Base-by-base conservation (phyloP, 1,140 invertebrate species). In the Yoshiicerus persimilis region DNA sequence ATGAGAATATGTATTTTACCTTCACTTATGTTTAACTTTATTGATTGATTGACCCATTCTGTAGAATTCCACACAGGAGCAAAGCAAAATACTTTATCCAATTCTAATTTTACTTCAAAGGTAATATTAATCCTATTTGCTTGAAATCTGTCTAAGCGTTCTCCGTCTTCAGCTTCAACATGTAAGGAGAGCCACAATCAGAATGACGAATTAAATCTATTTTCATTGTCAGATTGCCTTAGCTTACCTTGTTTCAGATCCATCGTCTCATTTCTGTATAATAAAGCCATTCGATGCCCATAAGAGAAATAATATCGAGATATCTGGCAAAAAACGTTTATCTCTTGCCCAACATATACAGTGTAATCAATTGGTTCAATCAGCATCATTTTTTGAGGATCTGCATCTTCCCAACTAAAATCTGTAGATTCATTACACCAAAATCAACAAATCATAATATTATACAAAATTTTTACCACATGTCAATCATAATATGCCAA, bases 301-400 rank as follows among this genome's bases (percentile, higher is more conserved):
- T 70, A 88, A 47, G 87, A 38, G 77, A 88, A 88, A 32, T 88
- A 88, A 38, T 86, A 88, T 2, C 87, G 23, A 20, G 87, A 88
- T 13, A 88, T 25, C n/a, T 27, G 13, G 38, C 87, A 88, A 70
- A 34, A n/a, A 23, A 86, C 20, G 2, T 13, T 88, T 20, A 77
- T 23, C 6, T 6, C 41, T 70, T 86, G 23, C 5, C 36, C 47
- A 13, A 56, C 8, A 23, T 86, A 88, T 30, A 62, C 16, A 25
- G 23, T 47, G 0, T 36, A 10, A 4, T 1, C 47, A n/a, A 86
- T 32, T 25, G 83, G 87, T 47, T 88, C 62, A 13, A 88, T 39
- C 9, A 32, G 66, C 83, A 88, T 4, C 87, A 88, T 88, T 47
- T 86, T 77, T 23, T 88, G 62, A 0, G 87, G 87, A 56, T 86